Evolutionary conservation across 2,888 invertebrate genomes (phyloP).

Genomic region (Herminia tarsipennalis): DNA sequence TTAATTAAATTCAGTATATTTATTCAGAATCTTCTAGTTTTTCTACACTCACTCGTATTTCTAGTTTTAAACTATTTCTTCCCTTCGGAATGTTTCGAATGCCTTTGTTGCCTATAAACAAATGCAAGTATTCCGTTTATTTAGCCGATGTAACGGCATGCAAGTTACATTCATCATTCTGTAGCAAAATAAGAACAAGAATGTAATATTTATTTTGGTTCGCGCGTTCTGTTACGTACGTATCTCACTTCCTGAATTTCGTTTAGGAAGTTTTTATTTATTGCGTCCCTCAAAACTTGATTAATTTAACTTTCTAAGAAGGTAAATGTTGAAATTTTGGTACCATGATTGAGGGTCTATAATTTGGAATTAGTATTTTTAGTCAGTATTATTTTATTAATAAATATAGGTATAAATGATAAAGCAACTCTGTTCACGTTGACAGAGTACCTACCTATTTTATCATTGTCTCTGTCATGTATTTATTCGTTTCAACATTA

Average conservation of each 20-base stretch:
- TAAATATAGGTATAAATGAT: too few relatives aligned
- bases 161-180: conserved; percentile 1
- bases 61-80: neutral
- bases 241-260: conserved; percentile 19
- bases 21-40: too few relatives aligned
- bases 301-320: conserved; percentile 38
- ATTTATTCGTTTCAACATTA: too few relatives aligned
- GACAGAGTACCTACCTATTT: too few relatives aligned
- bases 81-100: neutral
- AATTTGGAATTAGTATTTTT: neutral
- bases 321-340: conserved; percentile 17
- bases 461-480: too few relatives aligned
- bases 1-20: too few relatives aligned
- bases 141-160: neutral
- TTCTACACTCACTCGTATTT: too few relatives aligned
- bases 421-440: too few relatives aligned
- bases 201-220: conserved; percentile 12
- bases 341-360: neutral
- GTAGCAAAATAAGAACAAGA: conserved; percentile 2
- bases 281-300: conserved; percentile 20
- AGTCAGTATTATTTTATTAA: neutral
- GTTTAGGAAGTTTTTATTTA: conserved; percentile 38
- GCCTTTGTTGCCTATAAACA: neutral
- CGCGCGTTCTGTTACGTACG: conserved; percentile 14
- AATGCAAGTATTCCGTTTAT: neutral